Base-by-base conservation (phyloP, 2,113 vertebrate genomes). In the Hippocampus barbouri region DNA sequence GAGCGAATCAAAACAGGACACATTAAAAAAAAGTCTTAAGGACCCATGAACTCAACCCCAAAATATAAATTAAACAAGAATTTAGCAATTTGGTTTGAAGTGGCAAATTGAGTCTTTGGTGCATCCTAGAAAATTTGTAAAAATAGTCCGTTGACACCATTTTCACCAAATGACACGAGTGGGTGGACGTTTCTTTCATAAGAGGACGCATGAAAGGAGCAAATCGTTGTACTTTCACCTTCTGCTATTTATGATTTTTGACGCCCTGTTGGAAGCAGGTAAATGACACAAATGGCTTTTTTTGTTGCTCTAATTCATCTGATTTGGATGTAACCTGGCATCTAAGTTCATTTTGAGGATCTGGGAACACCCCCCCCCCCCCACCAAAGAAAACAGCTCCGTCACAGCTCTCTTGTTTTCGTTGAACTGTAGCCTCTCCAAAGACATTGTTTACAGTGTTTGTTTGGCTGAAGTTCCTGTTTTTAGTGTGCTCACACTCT, bases 361-460 rank as follows among this genome's bases (percentile, higher is more conserved):
- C 4, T 23, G 12, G 9, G 12, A 27, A 1, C 1, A 27, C 27
- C 3, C 30, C 30, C 30, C 8, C 21, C n/a, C n/a, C 41, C 9
- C 10, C 10, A 11, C 5, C 15, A 5, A 51, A 6, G 25, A 18
- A 6, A 6, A 51, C 47, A 51, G 5, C 15, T 2, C 14, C 47
- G 47, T 59, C n/a, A 9, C 23, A 27, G 56, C 21, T 65, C 45
- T 21, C 11, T 63, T 41, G 8, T 34, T 34, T 62, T 41, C 14
- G 21, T 68, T 7, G 71, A 60, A 20, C 49, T 79, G 73, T 62
- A 76, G 66, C 71, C 25, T n/a, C 71, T 77, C 80, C 77, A 79
- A 79, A 76, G 66, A 81, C 83, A 68, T 76, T 73, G 63, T 78
- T 72, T 68, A 68, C 75, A 66, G 27, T 34, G 45, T 65, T 41